Evolutionary conservation across 2,113 vertebrate species (phyloP).

Genomic region (Crotalus horridus): DNA sequence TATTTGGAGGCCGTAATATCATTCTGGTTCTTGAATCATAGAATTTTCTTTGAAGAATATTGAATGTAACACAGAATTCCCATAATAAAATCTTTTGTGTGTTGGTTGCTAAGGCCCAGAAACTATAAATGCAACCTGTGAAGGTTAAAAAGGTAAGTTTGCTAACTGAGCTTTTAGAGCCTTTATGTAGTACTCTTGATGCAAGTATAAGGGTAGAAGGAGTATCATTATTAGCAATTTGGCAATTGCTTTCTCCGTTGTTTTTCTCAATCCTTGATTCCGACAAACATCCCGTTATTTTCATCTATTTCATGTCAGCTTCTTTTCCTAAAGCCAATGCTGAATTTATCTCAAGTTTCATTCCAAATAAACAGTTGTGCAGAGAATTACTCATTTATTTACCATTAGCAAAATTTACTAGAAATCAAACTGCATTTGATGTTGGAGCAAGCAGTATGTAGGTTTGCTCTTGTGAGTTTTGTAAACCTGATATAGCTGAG

Average conservation of each 20-base stretch:
- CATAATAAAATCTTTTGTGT: background rate
- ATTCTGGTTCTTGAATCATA: background rate
- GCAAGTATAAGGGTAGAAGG: background rate
- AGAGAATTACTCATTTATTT: background rate
- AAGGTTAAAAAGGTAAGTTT: background rate
- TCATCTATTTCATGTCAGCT: background rate
- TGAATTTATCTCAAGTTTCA: background rate
- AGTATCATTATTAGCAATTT: background rate
- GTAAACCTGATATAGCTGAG: background rate
- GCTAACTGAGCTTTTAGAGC: background rate
- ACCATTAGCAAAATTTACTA: background rate
- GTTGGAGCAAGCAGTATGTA: background rate
- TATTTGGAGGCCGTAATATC: background rate
- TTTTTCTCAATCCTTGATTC: background rate
- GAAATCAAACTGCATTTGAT: background rate
- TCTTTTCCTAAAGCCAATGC: background rate
- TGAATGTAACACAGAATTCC: background rate
- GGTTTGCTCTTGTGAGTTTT: background rate
- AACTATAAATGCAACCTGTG: background rate
- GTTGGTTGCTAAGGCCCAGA: background rate
- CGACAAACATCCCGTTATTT: background rate
- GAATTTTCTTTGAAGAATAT: background rate
- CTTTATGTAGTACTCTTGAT: background rate
- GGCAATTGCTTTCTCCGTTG: background rate
- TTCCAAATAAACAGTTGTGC: background rate